These are phyloP conservation scores for Alosa sapidissima DNA, from an alignment of 2,797 vertebrate genomes.

Conservation along the genomic window DNA sequence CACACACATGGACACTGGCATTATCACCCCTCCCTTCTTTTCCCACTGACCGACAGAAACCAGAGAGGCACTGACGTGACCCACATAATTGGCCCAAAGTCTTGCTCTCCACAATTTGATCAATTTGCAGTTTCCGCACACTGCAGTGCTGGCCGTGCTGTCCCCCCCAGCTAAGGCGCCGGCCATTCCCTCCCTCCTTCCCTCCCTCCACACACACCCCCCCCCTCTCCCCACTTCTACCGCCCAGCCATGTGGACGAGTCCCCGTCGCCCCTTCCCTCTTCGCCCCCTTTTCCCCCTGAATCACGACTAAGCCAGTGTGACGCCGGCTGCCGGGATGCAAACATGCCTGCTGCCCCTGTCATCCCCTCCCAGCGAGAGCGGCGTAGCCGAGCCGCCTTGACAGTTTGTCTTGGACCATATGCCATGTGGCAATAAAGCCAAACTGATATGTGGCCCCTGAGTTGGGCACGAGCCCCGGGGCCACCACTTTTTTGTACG, in stretches of 20 bases:
- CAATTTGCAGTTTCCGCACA: constrained; percentile 77
- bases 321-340: constrained; percentile 73
- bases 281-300: constrained; percentile 59
- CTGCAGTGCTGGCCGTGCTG: constrained; percentile 64
- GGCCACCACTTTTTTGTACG: not conserved
- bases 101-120: constrained; percentile 80
- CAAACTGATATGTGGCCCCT: constrained; percentile 68
- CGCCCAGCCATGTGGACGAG: constrained; percentile 59
- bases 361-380: constrained; percentile 65
- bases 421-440: constrained; percentile 79
- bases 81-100: constrained; percentile 80
- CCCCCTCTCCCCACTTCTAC: constrained; percentile 27
- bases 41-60: constrained; percentile 66
- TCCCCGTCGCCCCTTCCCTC: constrained; percentile 28
- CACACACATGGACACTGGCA: constrained; percentile 39
- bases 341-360: constrained; percentile 67
- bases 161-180: constrained; percentile 71
- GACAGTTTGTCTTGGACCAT: constrained; percentile 83
- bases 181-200: constrained; percentile 33
- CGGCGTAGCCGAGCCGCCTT: constrained; percentile 62
- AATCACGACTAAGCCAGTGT: constrained; percentile 73
- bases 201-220: not conserved
- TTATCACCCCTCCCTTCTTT: constrained; percentile 40
- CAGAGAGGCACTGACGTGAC: constrained; percentile 79
- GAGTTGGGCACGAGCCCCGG: constrained; percentile 66